phyloP scores from a whole-genome alignment of 2,113 vertebrate species.

The Dasyurus viverrinus region DNA sequence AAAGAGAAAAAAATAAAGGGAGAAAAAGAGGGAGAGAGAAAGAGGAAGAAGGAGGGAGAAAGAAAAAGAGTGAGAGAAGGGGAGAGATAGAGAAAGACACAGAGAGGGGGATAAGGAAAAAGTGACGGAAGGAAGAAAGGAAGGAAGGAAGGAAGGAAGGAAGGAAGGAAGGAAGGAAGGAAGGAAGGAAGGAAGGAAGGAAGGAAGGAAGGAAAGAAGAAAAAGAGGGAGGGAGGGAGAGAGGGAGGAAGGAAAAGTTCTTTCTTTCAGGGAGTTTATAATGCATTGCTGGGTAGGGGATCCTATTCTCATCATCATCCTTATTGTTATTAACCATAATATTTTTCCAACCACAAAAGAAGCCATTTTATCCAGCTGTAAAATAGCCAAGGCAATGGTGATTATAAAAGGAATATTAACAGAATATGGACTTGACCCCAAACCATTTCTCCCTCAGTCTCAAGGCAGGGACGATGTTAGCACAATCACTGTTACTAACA shows the following conservation, averaged over 20 bases:
- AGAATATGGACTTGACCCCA: neutral
- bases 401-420: neutral
- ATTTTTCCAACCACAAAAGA: neutral
- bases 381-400: neutral
- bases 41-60: no score
- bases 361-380: neutral
- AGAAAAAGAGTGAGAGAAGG: no score
- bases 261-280: neutral
- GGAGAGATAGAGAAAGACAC: no score
- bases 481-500: neutral
- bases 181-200: no score
- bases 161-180: neutral
- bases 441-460: neutral
- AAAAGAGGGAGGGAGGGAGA: no score
- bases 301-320: neutral
- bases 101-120: no score
- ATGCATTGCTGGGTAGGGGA: neutral
- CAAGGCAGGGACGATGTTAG: neutral
- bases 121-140: no score
- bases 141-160: no score
- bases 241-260: neutral
- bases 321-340: neutral
- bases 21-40: no score
- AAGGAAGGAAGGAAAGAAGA: no score
- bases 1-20: no score